Percentiles rank a stretch among this genome's conserved stretches.
phyloP scores from a whole-genome alignment of 2,888 invertebrate species.

The Baronia brevicornis region DNA sequence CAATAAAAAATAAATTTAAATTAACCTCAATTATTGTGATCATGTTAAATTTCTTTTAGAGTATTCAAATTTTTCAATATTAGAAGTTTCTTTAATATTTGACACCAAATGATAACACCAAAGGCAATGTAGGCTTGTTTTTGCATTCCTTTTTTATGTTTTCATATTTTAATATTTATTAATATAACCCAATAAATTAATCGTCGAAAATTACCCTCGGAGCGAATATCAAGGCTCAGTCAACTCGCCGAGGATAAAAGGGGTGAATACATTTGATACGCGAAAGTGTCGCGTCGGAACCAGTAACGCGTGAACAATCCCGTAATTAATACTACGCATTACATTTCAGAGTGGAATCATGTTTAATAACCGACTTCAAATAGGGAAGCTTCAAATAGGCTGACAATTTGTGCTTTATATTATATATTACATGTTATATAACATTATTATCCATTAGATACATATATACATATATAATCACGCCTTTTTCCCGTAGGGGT shows the following conservation, averaged over 20 bases:
- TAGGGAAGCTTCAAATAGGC: too few relatives aligned
- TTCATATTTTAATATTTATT: slow-evolving; percentile 7
- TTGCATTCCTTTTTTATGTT: background rate
- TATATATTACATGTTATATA: too few relatives aligned
- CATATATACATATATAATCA: too few relatives aligned
- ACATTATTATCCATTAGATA: too few relatives aligned
- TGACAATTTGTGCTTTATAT: too few relatives aligned
- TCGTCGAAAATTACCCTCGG: slow-evolving; percentile 55
- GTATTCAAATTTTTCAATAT: background rate
- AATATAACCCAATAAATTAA: slow-evolving; percentile 38
- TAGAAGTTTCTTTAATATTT: background rate
- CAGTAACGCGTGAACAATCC: slow-evolving; percentile 62
- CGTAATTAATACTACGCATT: slow-evolving; percentile 60
- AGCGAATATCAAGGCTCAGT: slow-evolving; percentile 61
- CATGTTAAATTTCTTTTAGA: too few relatives aligned
- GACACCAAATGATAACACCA: background rate
- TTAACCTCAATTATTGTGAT: too few relatives aligned
- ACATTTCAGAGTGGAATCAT: slow-evolving; percentile 19
- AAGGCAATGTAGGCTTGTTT: slow-evolving; percentile 1
- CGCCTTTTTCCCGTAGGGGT: too few relatives aligned
- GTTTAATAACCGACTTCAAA: too few relatives aligned
- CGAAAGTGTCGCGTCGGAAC: slow-evolving; percentile 49
- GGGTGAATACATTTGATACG: slow-evolving; percentile 61
- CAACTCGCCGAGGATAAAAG: slow-evolving; percentile 56
- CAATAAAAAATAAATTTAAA: too few relatives aligned